Conservation (phyloP, 2,888 invertebrate genomes). For the Tetranychus truncatus region DNA sequence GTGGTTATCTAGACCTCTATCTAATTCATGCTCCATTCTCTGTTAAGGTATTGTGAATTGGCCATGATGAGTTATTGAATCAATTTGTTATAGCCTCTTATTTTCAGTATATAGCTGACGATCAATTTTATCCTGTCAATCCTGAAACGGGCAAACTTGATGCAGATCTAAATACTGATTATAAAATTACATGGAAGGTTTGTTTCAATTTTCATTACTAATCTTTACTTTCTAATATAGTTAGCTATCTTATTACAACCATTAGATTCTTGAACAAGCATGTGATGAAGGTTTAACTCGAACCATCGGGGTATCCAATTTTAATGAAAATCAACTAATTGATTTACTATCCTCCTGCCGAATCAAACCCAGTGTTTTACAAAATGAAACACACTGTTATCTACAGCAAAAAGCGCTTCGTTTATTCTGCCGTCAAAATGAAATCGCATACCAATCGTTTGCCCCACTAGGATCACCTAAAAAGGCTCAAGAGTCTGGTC, state of each 20-base stretch:
- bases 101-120: neutral
- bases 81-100: neutral
- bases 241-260: neutral
- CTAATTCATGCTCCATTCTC: slow-evolving; percentile 79
- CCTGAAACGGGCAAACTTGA: neutral
- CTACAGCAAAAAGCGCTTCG: slow-evolving; percentile 42
- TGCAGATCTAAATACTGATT: neutral
- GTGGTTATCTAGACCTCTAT: slow-evolving; percentile 66
- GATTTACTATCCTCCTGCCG: slow-evolving; percentile 43
- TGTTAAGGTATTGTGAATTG: neutral
- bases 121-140: slow-evolving; percentile 9
- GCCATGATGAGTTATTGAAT: neutral
- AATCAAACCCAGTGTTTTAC: slow-evolving; percentile 33
- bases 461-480: slow-evolving; percentile 59
- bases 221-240: neutral
- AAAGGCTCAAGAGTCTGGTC: slow-evolving; percentile 36
- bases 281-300: slow-evolving; percentile 44
- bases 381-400: slow-evolving; percentile 59
- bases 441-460: slow-evolving; percentile 52
- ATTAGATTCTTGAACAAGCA: neutral
- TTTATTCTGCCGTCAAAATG: slow-evolving; percentile 43
- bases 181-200: slow-evolving; percentile 6
- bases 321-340: slow-evolving; percentile 53
- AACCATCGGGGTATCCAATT: slow-evolving; percentile 64
- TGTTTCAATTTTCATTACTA: neutral